Evolutionary conservation across 2,113 vertebrate species (phyloP), one percentile per base, ranked within the genome.

Genomic region (Heterochromis multidens): DNA sequence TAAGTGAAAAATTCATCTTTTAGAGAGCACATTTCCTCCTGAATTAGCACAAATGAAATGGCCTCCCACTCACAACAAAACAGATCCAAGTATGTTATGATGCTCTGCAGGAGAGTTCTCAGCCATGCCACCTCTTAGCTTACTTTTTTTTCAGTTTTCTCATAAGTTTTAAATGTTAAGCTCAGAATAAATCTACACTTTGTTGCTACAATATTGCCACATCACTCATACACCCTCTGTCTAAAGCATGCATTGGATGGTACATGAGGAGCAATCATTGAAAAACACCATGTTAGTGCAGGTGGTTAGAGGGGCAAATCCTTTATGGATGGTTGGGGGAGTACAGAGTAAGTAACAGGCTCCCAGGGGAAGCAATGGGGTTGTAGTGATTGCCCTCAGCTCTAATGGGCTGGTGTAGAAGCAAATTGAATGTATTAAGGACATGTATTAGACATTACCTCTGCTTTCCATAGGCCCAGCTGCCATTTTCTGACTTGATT

Each of bases 371-470:
- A 9, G 63, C 7, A 3, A 21, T 13, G 78, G 80, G 62, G 74
- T 62, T 17, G 19, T 3, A 82, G 82, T 92, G 93, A 94, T 92
- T 95, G 87, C 84, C 84, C 86, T 90, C 67, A 74, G 87, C 79
- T 85, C 88, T 91, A 87, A 70, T 74, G 89, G 84, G 80, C 58
- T n/a, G 1, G 35, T 74, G 46, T 56, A 72, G 54, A 74, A 89
- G 77, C 12, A 76, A 89, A 93, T 88, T 76, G 77, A 91, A 91
- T 87, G 78, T 91, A 85, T 77, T n/a, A 82, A 27, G 77, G 67
- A 79, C 83, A 40, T 81, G 85, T 91, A 91, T 92, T 83, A 46
- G 72, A 92, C 87, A 94, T 89, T 49, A 93, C 82, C 60, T 92
- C 60, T 31, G 77, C 17, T 80, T 56, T 87, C 86, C 78, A 85